These are phyloP conservation scores for Pygoscelis antarcticus DNA, from an alignment of 2,113 vertebrate genomes.

Conservation along the genomic window DNA sequence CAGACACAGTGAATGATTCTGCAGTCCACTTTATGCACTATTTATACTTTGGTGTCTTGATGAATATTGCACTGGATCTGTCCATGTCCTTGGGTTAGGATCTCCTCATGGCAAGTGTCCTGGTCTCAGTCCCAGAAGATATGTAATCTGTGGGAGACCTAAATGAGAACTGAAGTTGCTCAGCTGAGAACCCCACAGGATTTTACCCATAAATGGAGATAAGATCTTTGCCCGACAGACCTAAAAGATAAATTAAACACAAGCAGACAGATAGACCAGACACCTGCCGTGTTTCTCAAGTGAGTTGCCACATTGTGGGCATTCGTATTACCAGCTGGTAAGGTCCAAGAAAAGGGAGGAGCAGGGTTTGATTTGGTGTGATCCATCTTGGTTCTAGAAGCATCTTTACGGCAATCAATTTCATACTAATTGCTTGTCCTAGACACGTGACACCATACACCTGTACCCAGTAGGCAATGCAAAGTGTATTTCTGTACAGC, in stretches of 20 bases:
- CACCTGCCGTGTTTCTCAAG: background rate
- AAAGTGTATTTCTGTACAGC: background rate
- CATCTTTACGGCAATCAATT: background rate
- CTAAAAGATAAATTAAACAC: background rate
- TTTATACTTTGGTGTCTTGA: background rate
- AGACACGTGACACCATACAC: background rate
- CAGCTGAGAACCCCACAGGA: background rate
- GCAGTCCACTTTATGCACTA: background rate
- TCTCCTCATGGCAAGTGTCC: background rate
- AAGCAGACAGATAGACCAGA: background rate
- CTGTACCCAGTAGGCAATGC: background rate
- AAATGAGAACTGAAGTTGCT: background rate
- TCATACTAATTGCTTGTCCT: background rate
- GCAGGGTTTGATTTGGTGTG: background rate
- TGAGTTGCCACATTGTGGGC: background rate
- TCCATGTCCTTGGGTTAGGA: background rate
- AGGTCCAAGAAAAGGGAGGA: background rate
- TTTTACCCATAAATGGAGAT: background rate
- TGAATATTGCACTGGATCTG: background rate
- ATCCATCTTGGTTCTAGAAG: background rate
- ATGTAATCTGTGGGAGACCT: background rate
- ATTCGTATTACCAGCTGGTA: background rate
- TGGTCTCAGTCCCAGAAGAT: background rate
- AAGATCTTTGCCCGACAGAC: background rate
- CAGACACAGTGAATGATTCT: background rate